Evolutionary conservation across 53 echinoderm and acorn worm genomes (phyloP), one percentile per base, ranked within the genome.

Genomic region (Echinarachnius parma): DNA sequence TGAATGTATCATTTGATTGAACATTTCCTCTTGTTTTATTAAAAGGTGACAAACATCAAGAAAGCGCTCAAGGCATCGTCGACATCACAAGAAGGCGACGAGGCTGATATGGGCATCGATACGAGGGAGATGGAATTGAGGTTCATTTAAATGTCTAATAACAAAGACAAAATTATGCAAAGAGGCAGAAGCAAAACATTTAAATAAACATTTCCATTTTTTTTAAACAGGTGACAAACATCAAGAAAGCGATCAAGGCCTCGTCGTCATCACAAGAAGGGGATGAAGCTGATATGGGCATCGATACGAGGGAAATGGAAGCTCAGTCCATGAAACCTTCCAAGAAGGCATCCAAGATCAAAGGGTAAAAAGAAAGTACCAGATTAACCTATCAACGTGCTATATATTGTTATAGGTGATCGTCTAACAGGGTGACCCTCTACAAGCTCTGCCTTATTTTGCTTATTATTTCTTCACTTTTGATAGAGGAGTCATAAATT

Each of bases 241-340:
- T 93, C 70, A 93, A 93, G 86, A 93, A 93, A 55, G 86, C 94
- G 18, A 83, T 93, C 65, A 90, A 93, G 60, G 94, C 94, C 0
- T 81, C 92, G 1, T 86, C 87, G 10, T 78, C 86, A 16, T 67
- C 86, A 24, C 94, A 93, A 70, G 94, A 93, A 18, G 72, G 81
- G 3, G 86, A 89, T 36, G 94, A 93, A 44, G 83, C 87, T 45
- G 90, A 93, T 68, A 93, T 93, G 94, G 82, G 74, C 0, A 78
- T 89, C 10, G 94, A 93, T 49, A 86, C 83, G 0, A 86, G 94
- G 50, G 94, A 93, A 33, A 80, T 87, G 69, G 94, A 93, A 39
- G 84, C 80, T 0, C 86, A 90, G 23, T 68, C 84, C 4, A 59
- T 83, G 22, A 89, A 89, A 62, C 86, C 94, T 3, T 56, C 79